Percentiles rank a stretch among this genome's conserved stretches.
Evolutionary conservation across 1,140 invertebrate genomes (phyloP).

Genomic region (Streblospio benedicti): DNA sequence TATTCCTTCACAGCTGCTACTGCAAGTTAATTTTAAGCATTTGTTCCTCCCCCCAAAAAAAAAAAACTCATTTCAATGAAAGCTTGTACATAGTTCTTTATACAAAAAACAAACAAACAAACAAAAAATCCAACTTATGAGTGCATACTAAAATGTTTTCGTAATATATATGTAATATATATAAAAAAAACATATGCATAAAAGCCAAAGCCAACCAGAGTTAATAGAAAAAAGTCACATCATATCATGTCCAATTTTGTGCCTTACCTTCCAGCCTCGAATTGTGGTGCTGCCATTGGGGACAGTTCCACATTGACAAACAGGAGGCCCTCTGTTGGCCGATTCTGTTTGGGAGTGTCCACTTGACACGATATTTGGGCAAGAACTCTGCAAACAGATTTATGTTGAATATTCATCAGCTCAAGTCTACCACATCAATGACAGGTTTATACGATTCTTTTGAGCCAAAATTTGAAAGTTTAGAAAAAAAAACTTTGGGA

Average conservation of each 20-base stretch:
- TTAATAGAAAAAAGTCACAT: too few species aligned
- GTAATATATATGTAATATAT: too few species aligned
- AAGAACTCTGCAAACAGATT: constrained; percentile 56
- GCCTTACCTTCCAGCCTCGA: constrained; percentile 58
- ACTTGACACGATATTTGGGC: constrained; percentile 81
- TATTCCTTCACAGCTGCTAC: too few species aligned
- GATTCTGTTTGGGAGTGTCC: constrained; percentile 65
- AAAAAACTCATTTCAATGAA: too few species aligned
- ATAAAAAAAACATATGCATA: too few species aligned
- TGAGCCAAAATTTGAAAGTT: background rate
- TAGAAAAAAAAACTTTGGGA: background rate
- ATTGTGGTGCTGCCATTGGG: constrained; percentile 69
- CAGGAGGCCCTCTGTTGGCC: constrained; percentile 81
- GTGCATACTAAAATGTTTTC: too few species aligned
- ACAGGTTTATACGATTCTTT: background rate
- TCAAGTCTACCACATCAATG: background rate
- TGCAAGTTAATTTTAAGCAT: too few species aligned
- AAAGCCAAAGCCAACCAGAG: too few species aligned
- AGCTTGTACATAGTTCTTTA: too few species aligned
- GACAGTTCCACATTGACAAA: constrained; percentile 78
- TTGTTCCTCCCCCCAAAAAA: too few species aligned
- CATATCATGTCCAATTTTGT: background rate
- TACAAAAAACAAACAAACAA: too few species aligned
- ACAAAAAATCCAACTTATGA: too few species aligned
- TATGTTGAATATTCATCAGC: constrained; percentile 1